Base-by-base conservation (phyloP, 2,113 vertebrate species). In the Peucedramus taeniatus region DNA sequence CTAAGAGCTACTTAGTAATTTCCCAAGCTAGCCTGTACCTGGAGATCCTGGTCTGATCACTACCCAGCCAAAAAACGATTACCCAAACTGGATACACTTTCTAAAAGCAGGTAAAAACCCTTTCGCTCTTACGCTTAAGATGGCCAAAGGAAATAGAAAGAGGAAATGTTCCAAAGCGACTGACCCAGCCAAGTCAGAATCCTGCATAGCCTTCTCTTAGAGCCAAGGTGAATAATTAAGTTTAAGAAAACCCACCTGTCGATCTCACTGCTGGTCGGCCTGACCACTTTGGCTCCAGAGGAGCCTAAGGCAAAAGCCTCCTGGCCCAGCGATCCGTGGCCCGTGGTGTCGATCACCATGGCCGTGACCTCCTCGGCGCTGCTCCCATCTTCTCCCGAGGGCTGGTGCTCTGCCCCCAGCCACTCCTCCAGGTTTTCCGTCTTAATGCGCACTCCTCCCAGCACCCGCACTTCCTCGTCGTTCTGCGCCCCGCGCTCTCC, bases 351-450 rank as follows among this genome's bases (percentile, higher is more conserved):
- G 2, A 99, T 99, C 96, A 99, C 98, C 98, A 99, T 99, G 15
- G 99, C 98, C 5, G 98, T 98, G 44, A 99, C 99, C 87, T 99
- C 99, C 89, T 99, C 99, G 0, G 98, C 98, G 7, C 98, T 98
- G 84, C 98, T 99, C 16, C 98, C 99, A 16, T 99, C 99, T 94
- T 99, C 99, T 63, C 98, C 98, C 0, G 98, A 99, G 0, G 98
- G 98, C 96, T 98, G 99, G 63, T 98, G 98, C 84, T 99, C 99
- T 5, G 98, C 87, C 31, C 98, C 99, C 5, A 99, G 98, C 99
- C 99, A 99, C 95, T 99, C 99, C 93, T 99, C 99, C 97, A 99
- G 97, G 79, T 98, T 98, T 90, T 99, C 99, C 0, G 98, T 99
- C 97, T 99, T 99, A 90, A 99, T 99, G 71, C 98, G 97, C 9